Evolutionary conservation across 2,113 vertebrate species (phyloP).

Genomic region (Xyrauchen texanus): DNA sequence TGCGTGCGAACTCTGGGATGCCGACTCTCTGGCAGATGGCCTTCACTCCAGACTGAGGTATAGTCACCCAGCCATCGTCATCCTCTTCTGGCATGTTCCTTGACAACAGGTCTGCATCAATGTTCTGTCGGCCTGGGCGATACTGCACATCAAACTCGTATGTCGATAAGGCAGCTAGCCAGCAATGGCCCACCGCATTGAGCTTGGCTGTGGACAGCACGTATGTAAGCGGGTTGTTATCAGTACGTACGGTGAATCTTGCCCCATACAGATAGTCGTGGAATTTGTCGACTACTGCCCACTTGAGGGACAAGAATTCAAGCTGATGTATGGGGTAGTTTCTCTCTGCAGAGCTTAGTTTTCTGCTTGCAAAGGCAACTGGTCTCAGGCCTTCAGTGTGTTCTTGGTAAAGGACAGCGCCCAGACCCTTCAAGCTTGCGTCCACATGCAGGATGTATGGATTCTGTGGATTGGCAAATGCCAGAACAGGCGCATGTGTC

Average conservation of each 20-base stretch:
- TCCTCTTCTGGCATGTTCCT: constrained; percentile 13
- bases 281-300: constrained; percentile 42
- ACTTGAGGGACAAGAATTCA: constrained; percentile 29
- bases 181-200: constrained; percentile 1
- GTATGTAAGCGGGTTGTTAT: too few relatives aligned
- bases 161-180: constrained; percentile 4
- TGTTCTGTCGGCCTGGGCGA: constrained; percentile 15
- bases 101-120: constrained; percentile 29
- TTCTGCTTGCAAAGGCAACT: background rate
- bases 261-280: too few relatives aligned
- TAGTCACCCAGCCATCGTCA: background rate
- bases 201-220: constrained; percentile 11
- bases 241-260: too few relatives aligned
- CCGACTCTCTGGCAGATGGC: constrained; percentile 2
- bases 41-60: constrained; percentile 26
- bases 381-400: too few relatives aligned
- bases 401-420: too few relatives aligned
- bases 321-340: constrained; percentile 37
- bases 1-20: background rate
- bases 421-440: too few relatives aligned
- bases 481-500: constrained; percentile 15
- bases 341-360: background rate
- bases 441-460: too few relatives aligned
- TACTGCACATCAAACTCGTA: constrained; percentile 26
- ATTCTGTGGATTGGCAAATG: background rate